A percentile compares a stretch with the other conserved stretches of the same genome.
Conservation (phyloP, 2,113 vertebrate genomes). For the Seriola aureovittata region DNA sequence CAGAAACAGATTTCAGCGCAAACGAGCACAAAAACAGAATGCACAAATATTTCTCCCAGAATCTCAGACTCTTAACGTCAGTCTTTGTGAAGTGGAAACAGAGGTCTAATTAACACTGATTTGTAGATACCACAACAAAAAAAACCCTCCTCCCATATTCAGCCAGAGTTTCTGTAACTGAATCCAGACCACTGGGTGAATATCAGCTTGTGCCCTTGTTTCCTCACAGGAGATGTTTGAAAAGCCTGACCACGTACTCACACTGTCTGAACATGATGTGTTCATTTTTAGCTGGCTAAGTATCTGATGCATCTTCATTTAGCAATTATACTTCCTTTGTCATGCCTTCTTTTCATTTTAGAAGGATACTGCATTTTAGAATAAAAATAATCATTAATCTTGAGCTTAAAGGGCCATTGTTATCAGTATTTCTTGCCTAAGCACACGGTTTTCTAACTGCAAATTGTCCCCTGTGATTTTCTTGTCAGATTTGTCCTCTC, state of each 20-base stretch:
- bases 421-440: too few relatives aligned
- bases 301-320: not conserved
- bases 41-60: constrained; percentile 32
- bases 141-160: not conserved
- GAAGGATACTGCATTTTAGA: not conserved
- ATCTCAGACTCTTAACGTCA: not conserved
- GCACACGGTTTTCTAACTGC: not conserved
- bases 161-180: not conserved
- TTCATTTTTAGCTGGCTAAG: not conserved
- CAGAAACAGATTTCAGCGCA: constrained; percentile 29
- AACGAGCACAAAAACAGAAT: constrained; percentile 34
- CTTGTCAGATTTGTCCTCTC: too few relatives aligned
- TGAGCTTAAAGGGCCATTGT: not conserved
- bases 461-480: not conserved
- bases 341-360: not conserved
- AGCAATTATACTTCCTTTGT: not conserved
- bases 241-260: not conserved
- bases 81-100: constrained; percentile 10
- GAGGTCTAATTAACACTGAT: constrained; percentile 30
- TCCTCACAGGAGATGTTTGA: not conserved
- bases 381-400: not conserved
- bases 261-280: not conserved
- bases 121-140: not conserved
- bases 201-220: not conserved
- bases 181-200: not conserved